phyloP scores from a whole-genome alignment of 2,797 vertebrate genomes.

The Erpetoichthys calabaricus region DNA sequence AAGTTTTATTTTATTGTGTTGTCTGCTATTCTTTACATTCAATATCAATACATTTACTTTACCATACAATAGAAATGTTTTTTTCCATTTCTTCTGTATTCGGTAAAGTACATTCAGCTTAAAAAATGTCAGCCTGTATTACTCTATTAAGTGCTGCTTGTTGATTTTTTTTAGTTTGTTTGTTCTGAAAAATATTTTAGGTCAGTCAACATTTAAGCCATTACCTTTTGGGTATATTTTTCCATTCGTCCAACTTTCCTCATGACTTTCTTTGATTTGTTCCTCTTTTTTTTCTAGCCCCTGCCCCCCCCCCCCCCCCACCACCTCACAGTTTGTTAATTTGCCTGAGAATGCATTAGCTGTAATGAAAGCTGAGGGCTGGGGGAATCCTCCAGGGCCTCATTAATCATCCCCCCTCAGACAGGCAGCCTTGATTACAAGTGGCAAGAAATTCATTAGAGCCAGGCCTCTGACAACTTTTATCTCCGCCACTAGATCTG shows the following conservation, averaged over 20 bases:
- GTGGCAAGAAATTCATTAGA: conserved; percentile 97
- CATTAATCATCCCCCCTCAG: conserved; percentile 90
- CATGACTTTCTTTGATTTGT: background rate
- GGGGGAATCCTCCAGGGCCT: conserved; percentile 86
- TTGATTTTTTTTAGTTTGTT: no score
- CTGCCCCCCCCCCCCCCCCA: conserved; percentile 17
- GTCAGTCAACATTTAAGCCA: background rate
- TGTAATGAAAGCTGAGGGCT: conserved; percentile 84
- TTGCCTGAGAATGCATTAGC: conserved; percentile 78
- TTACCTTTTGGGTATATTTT: no score
- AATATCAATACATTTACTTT: no score
- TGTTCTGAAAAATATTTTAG: no score
- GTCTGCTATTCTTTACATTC: no score
- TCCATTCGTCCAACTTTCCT: background rate
- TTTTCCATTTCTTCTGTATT: no score
- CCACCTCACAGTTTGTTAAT: conserved; percentile 59
- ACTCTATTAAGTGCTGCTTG: no score
- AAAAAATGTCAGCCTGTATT: no score
- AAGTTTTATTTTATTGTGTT: no score
- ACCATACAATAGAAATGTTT: no score
- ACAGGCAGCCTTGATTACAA: conserved; percentile 97
- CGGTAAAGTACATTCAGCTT: no score
- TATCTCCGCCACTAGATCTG: conserved; percentile 88
- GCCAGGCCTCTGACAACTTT: conserved; percentile 87
- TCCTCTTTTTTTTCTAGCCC: conserved; percentile 1